Conservation (phyloP, 2,113 vertebrate species). For the Leucopsar rothschildi region DNA sequence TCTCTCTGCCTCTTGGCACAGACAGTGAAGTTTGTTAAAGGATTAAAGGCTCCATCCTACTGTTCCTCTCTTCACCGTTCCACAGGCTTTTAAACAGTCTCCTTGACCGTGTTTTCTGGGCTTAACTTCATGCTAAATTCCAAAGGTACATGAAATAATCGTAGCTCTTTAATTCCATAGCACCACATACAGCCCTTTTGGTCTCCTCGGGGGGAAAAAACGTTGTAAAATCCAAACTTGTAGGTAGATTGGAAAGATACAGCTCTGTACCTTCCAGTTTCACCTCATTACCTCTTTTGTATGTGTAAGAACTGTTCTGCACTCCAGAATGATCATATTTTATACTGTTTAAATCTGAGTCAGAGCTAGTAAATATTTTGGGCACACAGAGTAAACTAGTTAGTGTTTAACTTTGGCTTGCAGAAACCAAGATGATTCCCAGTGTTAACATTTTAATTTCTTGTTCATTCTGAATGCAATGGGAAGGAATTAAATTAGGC, state of each 20-base stretch:
- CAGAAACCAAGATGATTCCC: neutral
- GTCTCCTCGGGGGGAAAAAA: neutral
- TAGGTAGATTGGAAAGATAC: neutral
- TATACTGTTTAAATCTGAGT: neutral
- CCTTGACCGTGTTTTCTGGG: neutral
- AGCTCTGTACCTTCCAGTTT: slow-evolving; percentile 11
- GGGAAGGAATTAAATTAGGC: neutral
- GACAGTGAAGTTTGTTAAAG: slow-evolving; percentile 17
- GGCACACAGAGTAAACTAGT: neutral
- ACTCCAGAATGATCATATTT: neutral
- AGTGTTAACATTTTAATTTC: neutral
- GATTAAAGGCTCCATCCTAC: neutral
- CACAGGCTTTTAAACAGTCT: slow-evolving; percentile 1
- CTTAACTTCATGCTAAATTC: neutral
- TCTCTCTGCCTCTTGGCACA: slow-evolving; percentile 30
- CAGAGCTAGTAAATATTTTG: slow-evolving; percentile 33
- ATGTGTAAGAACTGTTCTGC: neutral
- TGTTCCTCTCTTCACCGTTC: slow-evolving; percentile 13
- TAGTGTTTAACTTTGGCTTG: neutral
- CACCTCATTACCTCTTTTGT: neutral
- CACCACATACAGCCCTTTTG: neutral
- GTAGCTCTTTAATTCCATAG: neutral
- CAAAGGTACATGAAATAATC: neutral
- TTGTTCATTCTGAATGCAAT: neutral
- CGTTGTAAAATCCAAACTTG: neutral